Evolutionary conservation across 2,113 vertebrate species (phyloP), one percentile per base, ranked within the genome.

Genomic region (Sula dactylatra): DNA sequence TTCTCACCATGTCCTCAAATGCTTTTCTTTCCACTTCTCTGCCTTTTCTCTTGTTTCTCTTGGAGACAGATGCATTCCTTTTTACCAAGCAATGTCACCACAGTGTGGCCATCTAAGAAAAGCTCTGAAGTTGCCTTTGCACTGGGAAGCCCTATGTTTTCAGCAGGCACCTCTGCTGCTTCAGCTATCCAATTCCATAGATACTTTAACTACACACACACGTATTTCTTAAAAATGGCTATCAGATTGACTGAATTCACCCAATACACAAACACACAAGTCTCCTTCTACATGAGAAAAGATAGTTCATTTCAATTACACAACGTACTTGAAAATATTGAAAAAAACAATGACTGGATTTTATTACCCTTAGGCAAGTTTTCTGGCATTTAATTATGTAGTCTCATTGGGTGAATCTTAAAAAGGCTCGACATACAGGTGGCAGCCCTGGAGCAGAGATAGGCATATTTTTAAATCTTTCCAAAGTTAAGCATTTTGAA

Each of bases 351-450:
- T 0, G 1, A 45, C 29, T n/a, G 61, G 26, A 70, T 90, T 86
- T 95, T 77, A 77, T 44, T 73, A 70, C 67, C 88, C 72, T 71
- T 29, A 78, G 88, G 95, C 76, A 96, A 86, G 38, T 78, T 95
- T 66, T 16, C 74, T 90, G 90, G 79, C 82, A 94, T 94, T 94
- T 92, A 96, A 92, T 94, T 97, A 70, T 25, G 1, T 29, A 74
- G 21, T 84, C 64, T 95, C 73, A 88, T 83, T 84, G 76, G 72
- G n/a, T 78, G 61, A 86, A 77, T 93, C 64, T 90, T 96, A 83
- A 78, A 95, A 86, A 92, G 71, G 15, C 14, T 94, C 69, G 78
- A 34, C 64, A 32, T 78, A 82, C n/a, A 93, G 44, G n/a, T 86
- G 76, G 80, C 55, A 90, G 64, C 82, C 85, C 66, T 83, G 79